Evolutionary conservation across 2,113 vertebrate species (phyloP).

Genomic region (Daboia siamensis): DNA sequence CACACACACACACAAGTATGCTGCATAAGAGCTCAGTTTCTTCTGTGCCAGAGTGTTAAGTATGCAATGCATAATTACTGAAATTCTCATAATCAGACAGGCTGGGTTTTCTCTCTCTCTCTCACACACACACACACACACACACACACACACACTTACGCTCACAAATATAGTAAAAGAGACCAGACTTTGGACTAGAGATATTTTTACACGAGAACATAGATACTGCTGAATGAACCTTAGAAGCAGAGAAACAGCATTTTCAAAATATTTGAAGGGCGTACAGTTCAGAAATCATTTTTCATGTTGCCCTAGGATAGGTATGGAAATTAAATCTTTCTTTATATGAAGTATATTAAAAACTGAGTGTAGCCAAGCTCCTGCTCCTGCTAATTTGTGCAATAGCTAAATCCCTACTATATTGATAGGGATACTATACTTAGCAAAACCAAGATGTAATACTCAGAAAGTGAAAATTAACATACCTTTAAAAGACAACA

Average conservation of each 20-base stretch:
- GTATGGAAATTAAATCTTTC: slow-evolving; percentile 31
- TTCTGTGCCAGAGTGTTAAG: not conserved
- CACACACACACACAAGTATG: not conserved
- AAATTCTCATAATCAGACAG: slow-evolving; percentile 44
- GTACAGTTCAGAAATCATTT: slow-evolving; percentile 20
- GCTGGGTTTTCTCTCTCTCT: slow-evolving; percentile 8
- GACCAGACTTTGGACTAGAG: slow-evolving; percentile 13
- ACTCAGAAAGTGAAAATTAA: slow-evolving; percentile 11
- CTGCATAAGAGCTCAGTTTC: accelerated
- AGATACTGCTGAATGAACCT: not conserved
- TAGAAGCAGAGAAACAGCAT: slow-evolving; percentile 15
- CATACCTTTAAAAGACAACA: not conserved
- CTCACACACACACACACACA: slow-evolving; percentile 14
- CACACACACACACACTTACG: not conserved
- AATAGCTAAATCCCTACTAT: not conserved
- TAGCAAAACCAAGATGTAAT: slow-evolving; percentile 18
- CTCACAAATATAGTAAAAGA: slow-evolving; percentile 1
- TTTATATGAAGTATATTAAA: slow-evolving; percentile 20
- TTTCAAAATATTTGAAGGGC: not conserved
- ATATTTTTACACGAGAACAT: slow-evolving; percentile 6
- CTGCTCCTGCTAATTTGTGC: slow-evolving; percentile 27
- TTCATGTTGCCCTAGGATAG: not conserved
- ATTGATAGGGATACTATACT: not conserved
- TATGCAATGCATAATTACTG: slow-evolving; percentile 21
- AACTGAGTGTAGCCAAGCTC: slow-evolving; percentile 24